These are phyloP conservation scores for Peromyscus attwateri DNA, from an alignment of 2,797 vertebrate genomes.

Conservation along the genomic window DNA sequence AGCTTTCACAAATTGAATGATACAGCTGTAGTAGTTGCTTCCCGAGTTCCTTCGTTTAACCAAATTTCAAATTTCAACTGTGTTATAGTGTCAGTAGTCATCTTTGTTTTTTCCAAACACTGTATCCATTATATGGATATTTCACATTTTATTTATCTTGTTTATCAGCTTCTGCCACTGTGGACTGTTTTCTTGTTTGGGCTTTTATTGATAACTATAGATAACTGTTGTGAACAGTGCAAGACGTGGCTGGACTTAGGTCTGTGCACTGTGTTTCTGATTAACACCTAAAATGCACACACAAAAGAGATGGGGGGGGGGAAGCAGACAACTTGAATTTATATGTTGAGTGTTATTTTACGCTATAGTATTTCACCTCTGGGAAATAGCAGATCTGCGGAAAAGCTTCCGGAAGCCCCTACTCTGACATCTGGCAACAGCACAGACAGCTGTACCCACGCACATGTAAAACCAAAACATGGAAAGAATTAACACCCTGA, in stretches of 20 bases:
- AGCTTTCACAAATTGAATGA: slow-evolving; percentile 34
- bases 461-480: slow-evolving; percentile 86
- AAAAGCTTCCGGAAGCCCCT: slow-evolving; percentile 89
- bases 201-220: neutral
- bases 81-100: neutral
- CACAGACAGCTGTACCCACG: slow-evolving; percentile 92
- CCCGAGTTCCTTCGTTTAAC: neutral
- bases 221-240: neutral
- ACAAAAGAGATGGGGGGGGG: neutral
- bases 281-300: neutral
- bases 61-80: slow-evolving; percentile 33
- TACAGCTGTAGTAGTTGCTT: neutral
- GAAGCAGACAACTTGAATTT: slow-evolving; percentile 62
- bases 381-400: slow-evolving; percentile 91
- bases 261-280: slow-evolving; percentile 45
- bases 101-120: neutral
- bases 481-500: slow-evolving; percentile 88
- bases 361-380: slow-evolving; percentile 87
- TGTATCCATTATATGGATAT: neutral
- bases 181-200: neutral
- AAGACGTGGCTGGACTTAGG: neutral
- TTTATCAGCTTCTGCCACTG: neutral
- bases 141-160: slow-evolving; percentile 19
- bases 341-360: slow-evolving; percentile 71
- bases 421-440: slow-evolving; percentile 92